Conservation (phyloP, 2,888 invertebrate genomes). For the Amiota minor region DNA sequence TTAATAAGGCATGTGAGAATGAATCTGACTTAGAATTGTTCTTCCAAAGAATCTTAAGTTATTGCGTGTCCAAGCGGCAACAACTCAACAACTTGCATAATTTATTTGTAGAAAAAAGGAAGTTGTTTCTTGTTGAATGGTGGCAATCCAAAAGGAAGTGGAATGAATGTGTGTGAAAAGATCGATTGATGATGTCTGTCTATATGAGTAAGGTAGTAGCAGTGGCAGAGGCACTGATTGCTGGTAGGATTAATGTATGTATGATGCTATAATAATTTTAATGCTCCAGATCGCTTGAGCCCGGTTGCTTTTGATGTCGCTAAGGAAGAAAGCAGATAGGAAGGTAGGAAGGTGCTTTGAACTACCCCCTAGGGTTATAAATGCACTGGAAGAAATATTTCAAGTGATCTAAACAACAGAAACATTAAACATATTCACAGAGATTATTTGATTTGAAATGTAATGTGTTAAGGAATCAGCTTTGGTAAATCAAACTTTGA, state of each 20-base stretch:
- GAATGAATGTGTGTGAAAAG: constrained; percentile 18
- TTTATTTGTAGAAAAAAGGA: constrained; percentile 14
- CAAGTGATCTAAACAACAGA: too few species aligned
- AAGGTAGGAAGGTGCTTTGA: neutral
- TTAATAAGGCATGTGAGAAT: constrained; percentile 19
- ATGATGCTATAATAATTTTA: constrained; percentile 21
- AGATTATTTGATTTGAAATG: too few species aligned
- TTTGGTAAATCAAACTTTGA: too few species aligned
- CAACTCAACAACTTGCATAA: constrained; percentile 23
- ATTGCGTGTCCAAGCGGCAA: constrained; percentile 14
- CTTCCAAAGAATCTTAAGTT: neutral
- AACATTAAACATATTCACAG: too few species aligned
- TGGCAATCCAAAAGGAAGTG: constrained; percentile 12
- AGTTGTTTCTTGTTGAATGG: constrained; percentile 1
- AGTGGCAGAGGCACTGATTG: neutral
- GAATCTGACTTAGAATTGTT: neutral
- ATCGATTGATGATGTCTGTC: neutral
- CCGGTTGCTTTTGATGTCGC: neutral
- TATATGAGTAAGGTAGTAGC: too few species aligned
- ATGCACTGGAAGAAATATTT: constrained; percentile 3
- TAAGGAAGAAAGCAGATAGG: neutral
- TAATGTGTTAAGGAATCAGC: too few species aligned
- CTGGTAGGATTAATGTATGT: constrained; percentile 20
- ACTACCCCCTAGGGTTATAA: constrained; percentile 8
- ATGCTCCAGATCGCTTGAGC: neutral